These are phyloP conservation scores for Odontophorus gujanensis DNA, from an alignment of 2,113 vertebrate genomes.

Conservation along the genomic window DNA sequence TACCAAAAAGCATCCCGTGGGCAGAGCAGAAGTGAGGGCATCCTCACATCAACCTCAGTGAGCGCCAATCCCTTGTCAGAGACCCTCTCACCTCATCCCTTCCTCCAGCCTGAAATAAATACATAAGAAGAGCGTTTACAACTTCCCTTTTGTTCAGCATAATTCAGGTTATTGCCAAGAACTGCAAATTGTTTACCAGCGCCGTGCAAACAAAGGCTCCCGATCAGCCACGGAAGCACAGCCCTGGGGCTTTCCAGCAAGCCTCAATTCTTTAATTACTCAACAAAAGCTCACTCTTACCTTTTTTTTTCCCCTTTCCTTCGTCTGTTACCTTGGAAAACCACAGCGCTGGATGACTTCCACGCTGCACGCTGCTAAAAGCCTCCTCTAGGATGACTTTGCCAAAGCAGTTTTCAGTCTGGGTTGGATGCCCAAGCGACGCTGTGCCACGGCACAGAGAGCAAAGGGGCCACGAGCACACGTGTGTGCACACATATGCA, in stretches of 20 bases:
- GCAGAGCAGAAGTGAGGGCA: background rate
- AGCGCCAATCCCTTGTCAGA: background rate
- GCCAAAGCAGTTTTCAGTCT: slow-evolving; percentile 7
- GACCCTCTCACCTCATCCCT: background rate
- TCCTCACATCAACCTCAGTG: fast-evolving
- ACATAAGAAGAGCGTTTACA: background rate
- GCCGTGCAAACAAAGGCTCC: slow-evolving; percentile 37
- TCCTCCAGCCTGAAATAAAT: background rate
- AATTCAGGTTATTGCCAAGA: slow-evolving; percentile 58
- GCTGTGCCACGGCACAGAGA: fast-evolving
- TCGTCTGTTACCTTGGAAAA: slow-evolving; percentile 40
- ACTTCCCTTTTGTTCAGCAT: background rate
- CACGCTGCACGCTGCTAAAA: slow-evolving; percentile 5
- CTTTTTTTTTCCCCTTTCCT: background rate
- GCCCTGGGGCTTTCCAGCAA: slow-evolving; percentile 54
- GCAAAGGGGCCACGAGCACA: fast-evolving
- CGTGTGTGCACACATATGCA: fast-evolving
- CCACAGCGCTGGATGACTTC: slow-evolving; percentile 34
- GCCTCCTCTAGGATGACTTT: background rate
- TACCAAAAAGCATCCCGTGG: background rate
- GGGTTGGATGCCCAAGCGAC: background rate
- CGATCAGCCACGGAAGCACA: background rate
- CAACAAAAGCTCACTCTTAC: slow-evolving; percentile 31
- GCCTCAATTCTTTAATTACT: slow-evolving; percentile 60
- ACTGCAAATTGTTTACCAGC: slow-evolving; percentile 56